phyloP scores from a whole-genome alignment of 2,888 invertebrate genomes.

The Sesia bembeciformis region DNA sequence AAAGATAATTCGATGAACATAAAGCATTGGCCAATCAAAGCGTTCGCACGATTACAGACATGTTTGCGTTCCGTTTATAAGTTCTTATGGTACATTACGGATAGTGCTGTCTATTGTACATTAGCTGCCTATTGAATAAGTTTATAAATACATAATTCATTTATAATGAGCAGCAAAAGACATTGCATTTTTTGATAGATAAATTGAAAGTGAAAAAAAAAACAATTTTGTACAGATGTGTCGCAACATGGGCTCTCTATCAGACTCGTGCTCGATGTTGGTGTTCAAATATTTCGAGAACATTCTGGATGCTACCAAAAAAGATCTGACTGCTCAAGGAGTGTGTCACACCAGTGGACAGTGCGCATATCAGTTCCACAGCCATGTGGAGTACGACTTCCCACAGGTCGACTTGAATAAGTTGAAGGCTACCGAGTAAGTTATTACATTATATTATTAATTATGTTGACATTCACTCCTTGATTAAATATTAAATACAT shows the following conservation, averaged over 20 bases:
- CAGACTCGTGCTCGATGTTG: slow-evolving; percentile 86
- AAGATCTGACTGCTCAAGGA: slow-evolving; percentile 76
- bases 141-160: neutral
- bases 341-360: slow-evolving; percentile 86
- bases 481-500: too few relatives aligned
- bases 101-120: too few relatives aligned
- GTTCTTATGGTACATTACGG: too few relatives aligned
- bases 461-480: too few relatives aligned
- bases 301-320: slow-evolving; percentile 77
- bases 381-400: slow-evolving; percentile 75
- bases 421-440: slow-evolving; percentile 70
- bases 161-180: neutral
- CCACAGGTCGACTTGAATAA: slow-evolving; percentile 72
- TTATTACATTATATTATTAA: slow-evolving; percentile 3
- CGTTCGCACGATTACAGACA: too few relatives aligned
- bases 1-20: too few relatives aligned
- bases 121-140: too few relatives aligned
- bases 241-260: slow-evolving; percentile 80
- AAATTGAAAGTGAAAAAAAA: too few relatives aligned
- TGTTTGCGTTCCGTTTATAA: too few relatives aligned
- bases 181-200: neutral
- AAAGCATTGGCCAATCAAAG: too few relatives aligned
- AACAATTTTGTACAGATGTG: slow-evolving; percentile 62
- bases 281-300: slow-evolving; percentile 82
- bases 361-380: slow-evolving; percentile 79